These are phyloP conservation scores for Puffinus mauretanicus DNA, from an alignment of 2,113 vertebrate genomes.

Conservation along the genomic window DNA sequence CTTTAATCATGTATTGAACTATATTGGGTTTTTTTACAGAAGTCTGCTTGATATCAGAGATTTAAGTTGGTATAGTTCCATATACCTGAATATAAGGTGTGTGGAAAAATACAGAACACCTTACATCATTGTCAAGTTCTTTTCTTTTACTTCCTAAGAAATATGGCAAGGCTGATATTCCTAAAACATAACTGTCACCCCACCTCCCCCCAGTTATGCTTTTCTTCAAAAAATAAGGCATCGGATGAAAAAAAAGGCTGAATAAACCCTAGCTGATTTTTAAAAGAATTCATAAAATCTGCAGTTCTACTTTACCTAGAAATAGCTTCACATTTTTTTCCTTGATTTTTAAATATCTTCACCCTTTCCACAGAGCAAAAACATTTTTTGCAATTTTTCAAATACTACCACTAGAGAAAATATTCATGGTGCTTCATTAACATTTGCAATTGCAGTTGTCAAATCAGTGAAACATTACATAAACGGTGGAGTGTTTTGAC, in stretches of 20 bases:
- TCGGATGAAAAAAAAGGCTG: not conserved
- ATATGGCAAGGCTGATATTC: not conserved
- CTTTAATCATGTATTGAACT: not conserved
- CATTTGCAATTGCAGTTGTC: slow-evolving; percentile 29
- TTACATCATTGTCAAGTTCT: not conserved
- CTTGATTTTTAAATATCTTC: not conserved
- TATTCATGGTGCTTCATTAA: slow-evolving; percentile 15
- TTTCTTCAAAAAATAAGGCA: not conserved
- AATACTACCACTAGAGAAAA: not conserved
- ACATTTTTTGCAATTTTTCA: not conserved
- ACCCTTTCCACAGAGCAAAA: not conserved
- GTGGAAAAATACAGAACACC: not conserved
- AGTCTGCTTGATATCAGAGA: not conserved
- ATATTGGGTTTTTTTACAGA: not conserved
- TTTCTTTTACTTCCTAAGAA: not conserved
- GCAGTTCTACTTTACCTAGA: not conserved
- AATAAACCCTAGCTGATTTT: not conserved
- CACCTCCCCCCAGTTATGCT: not conserved
- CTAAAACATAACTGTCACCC: not conserved
- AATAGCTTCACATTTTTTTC: not conserved
- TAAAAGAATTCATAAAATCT: not conserved
- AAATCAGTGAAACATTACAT: not conserved
- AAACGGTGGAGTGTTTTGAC: slow-evolving; percentile 35
- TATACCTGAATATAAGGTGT: not conserved
- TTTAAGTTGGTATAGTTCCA: not conserved